Percentiles rank a stretch among this genome's conserved stretches.
Evolutionary conservation across 2,113 vertebrate species (phyloP).

Genomic region (Caranx melampygus): DNA sequence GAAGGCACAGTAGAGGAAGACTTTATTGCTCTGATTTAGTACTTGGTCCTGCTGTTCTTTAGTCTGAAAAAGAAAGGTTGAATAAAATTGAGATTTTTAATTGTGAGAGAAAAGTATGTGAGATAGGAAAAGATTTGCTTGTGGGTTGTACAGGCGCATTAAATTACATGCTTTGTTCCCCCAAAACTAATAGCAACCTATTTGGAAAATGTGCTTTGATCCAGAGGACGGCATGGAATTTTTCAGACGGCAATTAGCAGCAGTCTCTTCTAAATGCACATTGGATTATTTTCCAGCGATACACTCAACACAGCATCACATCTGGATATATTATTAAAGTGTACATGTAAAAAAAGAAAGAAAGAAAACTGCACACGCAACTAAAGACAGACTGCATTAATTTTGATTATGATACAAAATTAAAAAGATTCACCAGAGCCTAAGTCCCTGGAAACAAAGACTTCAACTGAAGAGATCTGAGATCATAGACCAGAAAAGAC

Average conservation of each 20-base stretch:
- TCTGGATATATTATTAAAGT: neutral
- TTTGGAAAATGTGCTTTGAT: conserved; percentile 45
- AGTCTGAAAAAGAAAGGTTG: conserved; percentile 81
- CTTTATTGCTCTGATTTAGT: conserved; percentile 86
- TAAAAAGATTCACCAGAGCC: conserved; percentile 9
- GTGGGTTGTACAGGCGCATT: conserved; percentile 5
- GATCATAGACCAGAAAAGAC: conserved; percentile 30
- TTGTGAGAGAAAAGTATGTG: conserved; percentile 6
- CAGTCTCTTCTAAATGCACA: conserved; percentile 9
- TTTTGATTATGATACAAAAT: conserved; percentile 21
- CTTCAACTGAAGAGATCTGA: conserved; percentile 21
- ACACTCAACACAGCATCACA: conserved; percentile 5
- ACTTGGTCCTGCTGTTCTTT: conserved; percentile 84
- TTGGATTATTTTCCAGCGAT: conserved; percentile 16
- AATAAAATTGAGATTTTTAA: conserved; percentile 16
- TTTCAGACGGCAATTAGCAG: conserved; percentile 13
- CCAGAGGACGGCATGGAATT: conserved; percentile 4
- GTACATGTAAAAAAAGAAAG: neutral
- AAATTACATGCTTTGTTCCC: conserved; percentile 19
- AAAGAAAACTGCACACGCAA: neutral
- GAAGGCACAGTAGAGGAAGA: conserved; percentile 94
- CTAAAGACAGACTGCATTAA: conserved; percentile 5
- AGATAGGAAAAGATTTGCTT: conserved; percentile 19
- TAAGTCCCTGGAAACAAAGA: conserved; percentile 30
- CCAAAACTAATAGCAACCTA: conserved; percentile 24